Percentiles rank a stretch among this genome's conserved stretches.
Evolutionary conservation across 2,113 vertebrate genomes (phyloP).

Genomic region (Heptranchias perlo): DNA sequence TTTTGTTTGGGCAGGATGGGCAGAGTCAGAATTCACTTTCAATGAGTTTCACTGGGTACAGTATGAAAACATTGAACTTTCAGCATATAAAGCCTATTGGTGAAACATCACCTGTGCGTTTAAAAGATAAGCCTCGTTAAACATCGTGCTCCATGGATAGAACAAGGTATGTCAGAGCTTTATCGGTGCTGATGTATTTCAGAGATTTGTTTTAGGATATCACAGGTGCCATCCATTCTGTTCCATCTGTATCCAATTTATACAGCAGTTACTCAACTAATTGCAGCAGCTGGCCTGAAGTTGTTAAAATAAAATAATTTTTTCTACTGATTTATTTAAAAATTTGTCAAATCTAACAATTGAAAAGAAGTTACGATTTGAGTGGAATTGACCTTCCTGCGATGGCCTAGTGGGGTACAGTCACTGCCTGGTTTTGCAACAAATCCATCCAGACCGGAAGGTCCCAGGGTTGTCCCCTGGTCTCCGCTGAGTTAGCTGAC

Average conservation of each 20-base stretch:
- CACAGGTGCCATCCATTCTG: not conserved
- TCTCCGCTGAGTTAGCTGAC: not conserved
- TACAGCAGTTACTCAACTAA: not conserved
- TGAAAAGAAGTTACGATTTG: not conserved
- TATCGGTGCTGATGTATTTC: not conserved
- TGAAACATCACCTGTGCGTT: not conserved
- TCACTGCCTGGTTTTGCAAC: not conserved
- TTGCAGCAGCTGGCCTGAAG: not conserved
- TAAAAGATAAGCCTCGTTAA: not conserved
- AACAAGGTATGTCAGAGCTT: not conserved
- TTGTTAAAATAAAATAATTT: not conserved
- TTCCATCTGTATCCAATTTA: not conserved
- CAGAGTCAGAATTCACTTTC: not conserved
- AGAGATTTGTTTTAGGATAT: not conserved
- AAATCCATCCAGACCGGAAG: no score
- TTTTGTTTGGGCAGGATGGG: not conserved
- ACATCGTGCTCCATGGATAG: not conserved
- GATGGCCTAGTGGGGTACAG: not conserved
- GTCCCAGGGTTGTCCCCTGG: not conserved
- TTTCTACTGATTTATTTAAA: not conserved
- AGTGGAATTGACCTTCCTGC: not conserved
- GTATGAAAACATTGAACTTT: not conserved
- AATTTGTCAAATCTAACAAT: not conserved
- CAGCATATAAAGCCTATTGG: not conserved
- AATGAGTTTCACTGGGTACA: not conserved